Base-by-base conservation (phyloP, 2,888 invertebrate genomes). In the Netelia virgata region DNA sequence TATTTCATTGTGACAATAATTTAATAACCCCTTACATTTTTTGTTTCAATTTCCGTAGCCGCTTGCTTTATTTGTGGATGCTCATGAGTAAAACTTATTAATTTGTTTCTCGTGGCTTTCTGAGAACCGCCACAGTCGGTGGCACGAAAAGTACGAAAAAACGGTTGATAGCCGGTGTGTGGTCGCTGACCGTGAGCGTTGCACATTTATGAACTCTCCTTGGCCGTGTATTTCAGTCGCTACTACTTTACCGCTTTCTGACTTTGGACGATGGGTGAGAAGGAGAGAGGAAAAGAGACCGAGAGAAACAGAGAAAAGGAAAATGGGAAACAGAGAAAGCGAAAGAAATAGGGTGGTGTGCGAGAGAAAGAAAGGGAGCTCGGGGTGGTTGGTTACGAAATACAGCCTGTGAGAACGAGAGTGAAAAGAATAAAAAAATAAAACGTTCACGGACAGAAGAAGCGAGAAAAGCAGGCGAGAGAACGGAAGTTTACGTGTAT, bases 201-300 rank as follows among this genome's bases (percentile, higher is more conserved):
- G 88, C 87, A 89, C 86, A 88, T 90, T 73, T 89, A 91, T 89
- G 89, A 88, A 89, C 90, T 89, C 86, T 88, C 86, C 89, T 88
- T 89, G 89, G 87, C 88, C 86, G 86, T 88, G 88, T 89, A 89
- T 84, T 79, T 89, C 87, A 86, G 87, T 83, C 87, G 87, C 89
- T 89, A 88, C 87, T 90, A 90, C 89, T 90, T 90, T 88, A 87
- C 85, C 89, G 86, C 90, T 86, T 89, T 87, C 86, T 83, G 85
- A 64, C 70, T 78, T 72, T 59, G 47, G 57, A 55, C 69, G 43
- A 66, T 63, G 47, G 63, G 57, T 47, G 28, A 9, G 70, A 57
- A 69, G 59, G 78, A 69, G 72, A 64, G 80, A 14, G 18, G 50
- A 28, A 70, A 36, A 14, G 18, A 36, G 36, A 3, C 10, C 3